Conservation (phyloP, 2,113 vertebrate species). For the Lycocorax pyrrhopterus region DNA sequence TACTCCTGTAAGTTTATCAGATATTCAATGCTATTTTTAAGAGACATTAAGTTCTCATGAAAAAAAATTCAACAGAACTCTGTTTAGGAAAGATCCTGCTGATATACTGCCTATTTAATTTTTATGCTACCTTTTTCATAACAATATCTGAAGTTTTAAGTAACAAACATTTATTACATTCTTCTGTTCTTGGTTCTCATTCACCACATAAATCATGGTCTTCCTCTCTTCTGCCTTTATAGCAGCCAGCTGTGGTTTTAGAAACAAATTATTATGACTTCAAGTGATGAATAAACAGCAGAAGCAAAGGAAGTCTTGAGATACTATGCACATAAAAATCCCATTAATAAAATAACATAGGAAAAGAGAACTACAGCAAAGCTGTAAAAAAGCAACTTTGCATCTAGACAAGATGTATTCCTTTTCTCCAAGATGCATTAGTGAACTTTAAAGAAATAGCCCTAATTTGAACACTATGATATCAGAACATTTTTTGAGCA, state of each 20-base stretch:
- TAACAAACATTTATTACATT: slow-evolving; percentile 22
- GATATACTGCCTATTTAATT: slow-evolving; percentile 35
- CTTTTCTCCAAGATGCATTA: neutral
- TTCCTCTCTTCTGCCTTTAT: slow-evolving; percentile 21
- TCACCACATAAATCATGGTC: slow-evolving; percentile 30
- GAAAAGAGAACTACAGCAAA: neutral
- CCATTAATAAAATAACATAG: neutral
- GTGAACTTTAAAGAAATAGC: neutral
- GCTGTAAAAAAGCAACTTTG: neutral
- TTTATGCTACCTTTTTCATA: slow-evolving; percentile 39
- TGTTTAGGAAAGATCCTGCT: slow-evolving; percentile 15
- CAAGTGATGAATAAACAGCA: slow-evolving; percentile 31
- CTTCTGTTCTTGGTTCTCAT: slow-evolving; percentile 6
- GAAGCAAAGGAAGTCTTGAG: slow-evolving; percentile 29
- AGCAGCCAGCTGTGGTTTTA: slow-evolving; percentile 44
- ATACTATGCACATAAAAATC: slow-evolving; percentile 6
- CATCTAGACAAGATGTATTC: neutral
- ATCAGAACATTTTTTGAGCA: neutral
- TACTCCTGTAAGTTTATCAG: neutral
- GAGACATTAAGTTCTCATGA: neutral
- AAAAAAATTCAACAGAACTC: neutral
- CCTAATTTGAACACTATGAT: neutral
- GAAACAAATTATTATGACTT: slow-evolving; percentile 42
- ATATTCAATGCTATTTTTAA: neutral
- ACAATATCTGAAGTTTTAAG: slow-evolving; percentile 11